Base-by-base conservation (phyloP, 1,140 invertebrate genomes). In the Pseudachorutes palmiensis region DNA sequence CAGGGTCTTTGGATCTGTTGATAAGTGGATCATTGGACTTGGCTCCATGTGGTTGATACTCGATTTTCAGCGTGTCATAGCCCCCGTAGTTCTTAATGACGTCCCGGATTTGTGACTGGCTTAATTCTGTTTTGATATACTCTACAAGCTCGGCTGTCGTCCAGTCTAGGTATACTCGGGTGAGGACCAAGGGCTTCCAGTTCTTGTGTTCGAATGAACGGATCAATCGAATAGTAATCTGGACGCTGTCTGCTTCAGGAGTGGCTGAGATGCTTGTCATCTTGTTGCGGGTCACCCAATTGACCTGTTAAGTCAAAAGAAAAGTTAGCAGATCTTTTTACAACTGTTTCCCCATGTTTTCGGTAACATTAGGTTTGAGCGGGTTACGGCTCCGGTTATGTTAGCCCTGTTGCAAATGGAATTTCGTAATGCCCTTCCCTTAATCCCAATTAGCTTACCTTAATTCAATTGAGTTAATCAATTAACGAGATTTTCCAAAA, bases 1-100 rank as follows among this genome's bases (percentile, higher is more conserved):
- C 58, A 0, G 75, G 73, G 61, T 78, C 77, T 65, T 76, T 64
- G 58, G 75, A 73, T 16, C 55, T 64, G 48, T 77, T 76, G 22
- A 78, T 78, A 2, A 77, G 74, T 16, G 76, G 76, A 57, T 78
- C 76, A 67, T 76, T 77, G 1, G 75, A 75, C 68, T 78, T 78
- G 45, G 70, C 68, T 32, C 75, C 75, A 70, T 74, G 70, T 0
- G 77, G 75, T 55, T 76, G 75, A 48, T 76, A 75, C 28, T 76
- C 75, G 33, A 78, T 76, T 70, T 74, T 77, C 2, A 76, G 67
- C 32, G 74, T 75, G 68, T 78, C 77, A 72, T 75, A 78, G 0
- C 36, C 36, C 9, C 30, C 36, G 70, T 72, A 75, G 29, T 75
- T 76, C 59, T 74, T 74, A 55, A 78, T 75, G 26, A 77, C 75